phyloP scores from a whole-genome alignment of 2,113 vertebrate genomes.

The Cromileptes altivelis region DNA sequence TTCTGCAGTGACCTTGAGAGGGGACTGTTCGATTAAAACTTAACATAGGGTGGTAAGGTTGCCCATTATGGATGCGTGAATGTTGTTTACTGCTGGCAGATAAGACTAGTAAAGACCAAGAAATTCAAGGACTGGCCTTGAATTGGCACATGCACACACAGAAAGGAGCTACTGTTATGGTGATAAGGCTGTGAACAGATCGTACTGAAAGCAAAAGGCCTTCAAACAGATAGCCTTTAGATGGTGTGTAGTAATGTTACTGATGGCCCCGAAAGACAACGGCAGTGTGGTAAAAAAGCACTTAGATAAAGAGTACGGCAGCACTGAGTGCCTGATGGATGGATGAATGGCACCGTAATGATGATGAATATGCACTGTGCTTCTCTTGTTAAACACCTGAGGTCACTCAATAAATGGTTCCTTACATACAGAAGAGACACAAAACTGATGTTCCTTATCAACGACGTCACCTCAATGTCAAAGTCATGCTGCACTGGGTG shows the following conservation, averaged over 20 bases:
- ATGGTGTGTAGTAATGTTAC: conserved; percentile 16
- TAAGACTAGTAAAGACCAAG: conserved; percentile 18
- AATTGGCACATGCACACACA: not conserved
- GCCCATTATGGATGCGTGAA: not conserved
- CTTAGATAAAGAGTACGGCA: conserved; percentile 17
- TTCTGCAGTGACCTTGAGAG: conserved; percentile 45
- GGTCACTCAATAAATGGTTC: not conserved
- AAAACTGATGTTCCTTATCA: not conserved
- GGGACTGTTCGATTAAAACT: not conserved
- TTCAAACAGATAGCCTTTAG: conserved; percentile 58
- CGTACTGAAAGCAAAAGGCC: conserved; percentile 15
- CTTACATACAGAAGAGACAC: too few species aligned
- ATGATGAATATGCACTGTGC: not conserved
- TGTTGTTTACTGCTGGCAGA: conserved; percentile 18
- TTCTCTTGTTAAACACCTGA: not conserved
- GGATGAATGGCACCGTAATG: not conserved
- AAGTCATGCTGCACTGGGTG: not conserved
- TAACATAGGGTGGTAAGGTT: not conserved
- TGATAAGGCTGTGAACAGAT: conserved; percentile 30
- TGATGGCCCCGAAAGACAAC: conserved; percentile 41
- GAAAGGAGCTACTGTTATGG: conserved; percentile 53
- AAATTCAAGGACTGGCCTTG: conserved; percentile 59
- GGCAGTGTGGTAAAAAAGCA: conserved; percentile 16
- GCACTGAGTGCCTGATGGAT: not conserved
- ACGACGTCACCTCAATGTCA: not conserved